These are phyloP conservation scores for Dromas ardeola DNA, from an alignment of 2,113 vertebrate genomes.

Conservation along the genomic window DNA sequence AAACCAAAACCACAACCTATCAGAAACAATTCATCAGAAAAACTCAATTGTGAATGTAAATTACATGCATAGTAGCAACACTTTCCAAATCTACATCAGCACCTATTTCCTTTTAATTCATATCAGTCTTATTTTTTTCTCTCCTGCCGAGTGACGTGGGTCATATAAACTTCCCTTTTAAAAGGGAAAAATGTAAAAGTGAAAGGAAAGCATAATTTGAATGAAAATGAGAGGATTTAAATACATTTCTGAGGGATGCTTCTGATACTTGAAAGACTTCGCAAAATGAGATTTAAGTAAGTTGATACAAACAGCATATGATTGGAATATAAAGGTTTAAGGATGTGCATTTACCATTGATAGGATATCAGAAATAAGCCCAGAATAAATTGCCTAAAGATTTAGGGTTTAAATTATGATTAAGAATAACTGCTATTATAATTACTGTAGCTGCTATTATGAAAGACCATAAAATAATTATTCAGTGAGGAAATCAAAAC, in stretches of 20 bases:
- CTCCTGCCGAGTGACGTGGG: background rate
- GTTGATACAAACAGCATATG: background rate
- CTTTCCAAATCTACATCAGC: background rate
- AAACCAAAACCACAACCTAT: background rate
- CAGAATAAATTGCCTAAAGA: background rate
- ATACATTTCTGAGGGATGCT: background rate
- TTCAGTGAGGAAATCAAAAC: background rate
- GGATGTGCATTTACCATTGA: background rate
- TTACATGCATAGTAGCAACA: background rate
- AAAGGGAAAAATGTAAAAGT: background rate
- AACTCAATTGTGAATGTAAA: background rate
- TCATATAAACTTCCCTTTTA: background rate
- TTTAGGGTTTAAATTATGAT: background rate
- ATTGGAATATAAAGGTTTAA: background rate
- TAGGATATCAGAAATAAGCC: background rate
- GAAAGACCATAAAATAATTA: background rate
- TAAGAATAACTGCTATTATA: background rate
- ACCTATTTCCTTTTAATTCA: background rate
- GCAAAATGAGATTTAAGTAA: background rate
- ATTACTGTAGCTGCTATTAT: background rate
- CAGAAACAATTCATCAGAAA: background rate
- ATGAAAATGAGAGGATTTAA: constrained; percentile 43
- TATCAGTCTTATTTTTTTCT: background rate
- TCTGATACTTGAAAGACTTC: background rate
- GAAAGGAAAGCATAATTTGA: background rate